Evolutionary conservation across 2,888 invertebrate species (phyloP).

Genomic region (Parnassius mnemosyne): DNA sequence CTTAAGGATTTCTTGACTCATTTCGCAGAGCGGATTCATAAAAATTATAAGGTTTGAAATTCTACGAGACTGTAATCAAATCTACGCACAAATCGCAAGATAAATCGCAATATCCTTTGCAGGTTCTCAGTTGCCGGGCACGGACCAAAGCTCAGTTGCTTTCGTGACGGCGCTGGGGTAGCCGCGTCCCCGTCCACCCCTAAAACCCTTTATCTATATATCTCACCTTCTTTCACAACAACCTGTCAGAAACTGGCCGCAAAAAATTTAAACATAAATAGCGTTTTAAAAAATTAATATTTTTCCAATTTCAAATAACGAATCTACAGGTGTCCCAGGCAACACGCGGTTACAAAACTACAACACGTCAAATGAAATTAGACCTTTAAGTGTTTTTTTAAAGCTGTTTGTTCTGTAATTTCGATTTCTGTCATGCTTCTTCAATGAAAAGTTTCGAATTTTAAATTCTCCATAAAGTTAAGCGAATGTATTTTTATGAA

Average conservation of each 20-base stretch:
- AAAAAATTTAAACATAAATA: constrained; percentile 4
- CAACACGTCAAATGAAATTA: constrained; percentile 16
- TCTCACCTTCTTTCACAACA: constrained; percentile 28
- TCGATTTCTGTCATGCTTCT: constrained; percentile 2
- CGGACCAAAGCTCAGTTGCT: constrained; percentile 36
- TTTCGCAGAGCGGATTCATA: constrained; percentile 18
- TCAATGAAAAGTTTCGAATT: constrained; percentile 12
- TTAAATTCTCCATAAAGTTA: constrained; percentile 2
- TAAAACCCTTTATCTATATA: constrained; percentile 30
- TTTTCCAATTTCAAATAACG: constrained; percentile 26
- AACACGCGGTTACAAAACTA: constrained; percentile 28
- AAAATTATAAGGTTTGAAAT: constrained; percentile 22
- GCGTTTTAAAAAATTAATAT: constrained; percentile 23
- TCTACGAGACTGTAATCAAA: constrained; percentile 12
- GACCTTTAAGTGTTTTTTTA: constrained; percentile 28
- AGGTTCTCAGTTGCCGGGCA: constrained; percentile 38
- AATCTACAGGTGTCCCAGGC: constrained; percentile 44
- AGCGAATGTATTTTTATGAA: constrained; percentile 8
- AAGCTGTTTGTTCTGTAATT: constrained; percentile 27
- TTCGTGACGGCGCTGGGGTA: constrained; percentile 36
- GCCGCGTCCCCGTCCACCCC: constrained; percentile 34
- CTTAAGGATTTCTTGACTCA: not conserved
- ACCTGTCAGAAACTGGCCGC: constrained; percentile 7
- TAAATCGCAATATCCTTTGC: constrained; percentile 40
- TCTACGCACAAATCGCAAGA: constrained; percentile 27